These are phyloP conservation scores for Helogale parvula DNA, from an alignment of 2,113 vertebrate species.

Conservation along the genomic window DNA sequence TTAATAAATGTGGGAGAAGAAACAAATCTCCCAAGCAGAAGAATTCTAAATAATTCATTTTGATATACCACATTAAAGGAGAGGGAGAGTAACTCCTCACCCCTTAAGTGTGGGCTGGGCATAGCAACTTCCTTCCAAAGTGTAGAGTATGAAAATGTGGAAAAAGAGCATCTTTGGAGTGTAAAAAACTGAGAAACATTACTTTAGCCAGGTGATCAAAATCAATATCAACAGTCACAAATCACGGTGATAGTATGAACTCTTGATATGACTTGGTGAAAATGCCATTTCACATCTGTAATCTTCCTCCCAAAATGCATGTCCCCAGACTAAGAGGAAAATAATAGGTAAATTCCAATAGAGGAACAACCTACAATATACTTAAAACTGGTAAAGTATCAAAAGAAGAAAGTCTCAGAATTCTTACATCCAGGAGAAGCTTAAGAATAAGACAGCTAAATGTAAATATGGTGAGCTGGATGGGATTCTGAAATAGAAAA, in stretches of 20 bases:
- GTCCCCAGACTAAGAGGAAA: background rate
- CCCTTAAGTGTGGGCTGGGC: background rate
- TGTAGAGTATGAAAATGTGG: background rate
- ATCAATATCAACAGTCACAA: background rate
- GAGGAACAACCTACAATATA: background rate
- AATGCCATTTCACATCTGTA: background rate
- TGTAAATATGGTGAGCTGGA: background rate
- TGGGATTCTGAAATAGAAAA: background rate
- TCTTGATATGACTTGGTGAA: background rate
- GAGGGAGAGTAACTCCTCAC: background rate
- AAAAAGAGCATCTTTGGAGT: background rate
- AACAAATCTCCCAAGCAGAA: constrained; percentile 8
- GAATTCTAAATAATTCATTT: constrained; percentile 45
- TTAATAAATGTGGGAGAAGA: constrained; percentile 52
- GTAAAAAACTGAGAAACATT: background rate
- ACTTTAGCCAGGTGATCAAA: background rate
- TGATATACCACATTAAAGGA: background rate
- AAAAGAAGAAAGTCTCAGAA: background rate
- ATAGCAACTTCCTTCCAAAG: background rate
- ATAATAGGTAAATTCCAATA: background rate
- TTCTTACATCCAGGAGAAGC: background rate
- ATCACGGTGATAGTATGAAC: background rate
- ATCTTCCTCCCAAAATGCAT: background rate
- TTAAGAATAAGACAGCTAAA: background rate
- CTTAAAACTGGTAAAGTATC: background rate